Conservation (phyloP, 2,797 vertebrate species). For the Coregonus ussuriensis region DNA sequence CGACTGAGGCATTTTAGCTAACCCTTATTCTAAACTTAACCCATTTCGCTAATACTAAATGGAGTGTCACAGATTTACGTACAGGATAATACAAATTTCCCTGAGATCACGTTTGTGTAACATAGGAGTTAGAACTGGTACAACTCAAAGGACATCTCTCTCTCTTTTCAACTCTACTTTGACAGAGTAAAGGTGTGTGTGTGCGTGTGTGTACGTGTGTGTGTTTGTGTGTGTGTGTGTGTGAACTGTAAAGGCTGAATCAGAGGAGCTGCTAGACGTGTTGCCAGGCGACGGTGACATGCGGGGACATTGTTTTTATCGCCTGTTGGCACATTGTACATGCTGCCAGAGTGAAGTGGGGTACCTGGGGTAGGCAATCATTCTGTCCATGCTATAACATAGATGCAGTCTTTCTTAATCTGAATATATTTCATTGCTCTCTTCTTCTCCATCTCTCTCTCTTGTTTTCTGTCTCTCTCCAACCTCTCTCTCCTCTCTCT, state of each 20-base stretch:
- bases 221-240: not conserved
- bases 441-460: not conserved
- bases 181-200: constrained; percentile 22
- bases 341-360: not conserved
- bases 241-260: constrained; percentile 31
- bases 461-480: not conserved
- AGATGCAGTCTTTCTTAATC: not conserved
- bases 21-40: too few relatives aligned
- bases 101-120: too few relatives aligned
- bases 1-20: too few relatives aligned
- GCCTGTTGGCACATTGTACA: constrained; percentile 34
- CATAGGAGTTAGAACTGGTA: constrained; percentile 50
- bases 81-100: too few relatives aligned
- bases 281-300: constrained; percentile 73
- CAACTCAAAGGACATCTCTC: constrained; percentile 29
- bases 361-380: not conserved
- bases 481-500: not conserved
- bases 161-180: constrained; percentile 42
- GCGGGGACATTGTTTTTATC: constrained; percentile 65
- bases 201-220: not conserved
- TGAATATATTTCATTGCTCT: too few relatives aligned
- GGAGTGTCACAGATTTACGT: too few relatives aligned
- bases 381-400: not conserved
- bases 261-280: constrained; percentile 42
- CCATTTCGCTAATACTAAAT: too few relatives aligned